Evolutionary conservation across 1,140 invertebrate species (phyloP), one percentile per base, ranked within the genome.

Genomic region (Manduca sexta): DNA sequence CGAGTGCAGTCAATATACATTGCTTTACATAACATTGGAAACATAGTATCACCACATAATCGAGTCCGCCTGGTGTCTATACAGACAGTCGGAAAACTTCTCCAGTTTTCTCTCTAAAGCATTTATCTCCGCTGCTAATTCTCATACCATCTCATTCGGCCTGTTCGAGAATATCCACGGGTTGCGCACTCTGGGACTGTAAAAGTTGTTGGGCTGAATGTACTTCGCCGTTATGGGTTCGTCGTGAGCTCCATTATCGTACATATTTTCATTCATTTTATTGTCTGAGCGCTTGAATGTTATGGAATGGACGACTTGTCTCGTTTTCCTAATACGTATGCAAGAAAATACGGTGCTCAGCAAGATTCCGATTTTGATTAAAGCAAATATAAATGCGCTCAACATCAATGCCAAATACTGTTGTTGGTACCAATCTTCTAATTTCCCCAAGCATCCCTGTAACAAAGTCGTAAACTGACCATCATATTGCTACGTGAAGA

Each of bases 341-440:
- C 92, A 94, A 0, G 90, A 90, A 17, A 93, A 83, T 14, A 94
- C 87, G 0, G 91, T 92, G 63, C 88, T 90, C 1, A 94, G 75
- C 5, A 94, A 76, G 0, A 92, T 89, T 31, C 87, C 88, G 34
- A 94, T 88, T 82, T 94, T 92, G 18, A 93, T 86, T 7, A 93
- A 60, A 2, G 92, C 90, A 8, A 93, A 70, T 0, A 90, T 75
- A 16, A 94, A 80, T 3, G 92, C 89, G 17, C 90, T 88, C 2
- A 88, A 80, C 29, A 95, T 82, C 51, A 95, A 90, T 34, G 93
- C 86, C 8, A 93, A 73, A 30, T 93, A 93, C 62, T 95, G 93
- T 29, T 92, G 88, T 37, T 92, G 88, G 49, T 93, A 92, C 93
- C 94, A 96, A 46, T 88, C 86, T 76, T 95, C 92, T 16, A 95